These are phyloP conservation scores for Sclerurus mexicanus DNA, from an alignment of 2,113 vertebrate species.

Conservation along the genomic window DNA sequence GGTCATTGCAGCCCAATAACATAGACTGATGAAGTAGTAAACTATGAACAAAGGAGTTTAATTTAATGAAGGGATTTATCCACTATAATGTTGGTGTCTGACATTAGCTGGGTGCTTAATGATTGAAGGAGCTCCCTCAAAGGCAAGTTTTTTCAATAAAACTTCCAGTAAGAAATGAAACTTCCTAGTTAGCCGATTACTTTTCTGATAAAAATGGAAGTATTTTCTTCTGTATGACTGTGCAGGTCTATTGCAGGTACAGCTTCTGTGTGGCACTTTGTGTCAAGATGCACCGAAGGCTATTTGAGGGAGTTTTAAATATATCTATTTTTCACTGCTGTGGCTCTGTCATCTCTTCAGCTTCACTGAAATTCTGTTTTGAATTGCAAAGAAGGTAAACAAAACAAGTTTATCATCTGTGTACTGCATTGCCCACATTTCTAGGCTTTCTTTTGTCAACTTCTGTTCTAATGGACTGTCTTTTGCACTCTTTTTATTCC, in stretches of 20 bases:
- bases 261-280: not conserved
- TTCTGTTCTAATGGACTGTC: not conserved
- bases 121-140: not conserved
- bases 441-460: not conserved
- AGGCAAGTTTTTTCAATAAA: not conserved
- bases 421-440: not conserved
- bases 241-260: not conserved
- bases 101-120: not conserved
- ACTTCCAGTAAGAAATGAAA: not conserved
- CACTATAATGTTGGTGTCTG: not conserved
- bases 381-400: slow-evolving; percentile 15
- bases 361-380: not conserved
- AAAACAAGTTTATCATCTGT: not conserved
- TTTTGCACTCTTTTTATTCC: not conserved
- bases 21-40: not conserved
- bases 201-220: not conserved
- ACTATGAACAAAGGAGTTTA: not conserved
- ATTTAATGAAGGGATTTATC: not conserved
- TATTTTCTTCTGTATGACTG: not conserved
- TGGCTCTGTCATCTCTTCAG: not conserved
- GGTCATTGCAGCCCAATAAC: not conserved
- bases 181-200: not conserved
- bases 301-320: not conserved
- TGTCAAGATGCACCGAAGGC: not conserved
- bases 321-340: not conserved